Evolutionary conservation across 2,113 vertebrate species (phyloP).

Genomic region (Cranoglanis bouderius): DNA sequence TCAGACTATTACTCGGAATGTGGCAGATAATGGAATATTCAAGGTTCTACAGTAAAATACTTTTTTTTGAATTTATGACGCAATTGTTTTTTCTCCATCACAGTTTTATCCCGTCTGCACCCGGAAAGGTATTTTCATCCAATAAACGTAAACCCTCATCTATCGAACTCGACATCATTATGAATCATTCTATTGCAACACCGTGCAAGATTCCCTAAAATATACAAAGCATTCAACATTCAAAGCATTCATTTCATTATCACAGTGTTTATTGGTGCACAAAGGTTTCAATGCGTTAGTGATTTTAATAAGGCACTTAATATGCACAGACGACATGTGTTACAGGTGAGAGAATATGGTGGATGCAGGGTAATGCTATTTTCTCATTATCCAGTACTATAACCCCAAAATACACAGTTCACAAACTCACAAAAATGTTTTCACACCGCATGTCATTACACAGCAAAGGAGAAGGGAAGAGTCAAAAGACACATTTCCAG

Average conservation of each 20-base stretch:
- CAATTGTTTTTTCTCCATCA: not conserved
- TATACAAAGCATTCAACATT: not conserved
- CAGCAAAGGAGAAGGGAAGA: not conserved
- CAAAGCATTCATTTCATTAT: not conserved
- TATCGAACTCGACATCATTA: conserved; percentile 3
- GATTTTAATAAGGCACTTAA: not conserved
- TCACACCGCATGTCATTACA: not conserved
- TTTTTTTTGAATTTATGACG: conserved; percentile 17
- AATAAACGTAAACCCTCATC: conserved; percentile 29
- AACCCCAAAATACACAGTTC: not conserved
- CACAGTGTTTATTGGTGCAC: conserved; percentile 14
- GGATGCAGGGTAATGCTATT: not conserved
- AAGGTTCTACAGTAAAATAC: not conserved
- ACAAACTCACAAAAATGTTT: not conserved
- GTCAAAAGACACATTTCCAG: not conserved
- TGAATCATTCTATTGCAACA: conserved; percentile 21
- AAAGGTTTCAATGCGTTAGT: not conserved
- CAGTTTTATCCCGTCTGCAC: not conserved
- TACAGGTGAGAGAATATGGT: not conserved
- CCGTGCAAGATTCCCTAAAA: conserved; percentile 2
- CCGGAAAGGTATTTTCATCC: conserved; percentile 20
- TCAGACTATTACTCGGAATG: not conserved
- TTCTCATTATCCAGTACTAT: not conserved
- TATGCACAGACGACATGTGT: not conserved
- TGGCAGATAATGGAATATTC: not conserved